Evolutionary conservation across 2,888 invertebrate species (phyloP).

Genomic region (Cryptosula pallasiana): DNA sequence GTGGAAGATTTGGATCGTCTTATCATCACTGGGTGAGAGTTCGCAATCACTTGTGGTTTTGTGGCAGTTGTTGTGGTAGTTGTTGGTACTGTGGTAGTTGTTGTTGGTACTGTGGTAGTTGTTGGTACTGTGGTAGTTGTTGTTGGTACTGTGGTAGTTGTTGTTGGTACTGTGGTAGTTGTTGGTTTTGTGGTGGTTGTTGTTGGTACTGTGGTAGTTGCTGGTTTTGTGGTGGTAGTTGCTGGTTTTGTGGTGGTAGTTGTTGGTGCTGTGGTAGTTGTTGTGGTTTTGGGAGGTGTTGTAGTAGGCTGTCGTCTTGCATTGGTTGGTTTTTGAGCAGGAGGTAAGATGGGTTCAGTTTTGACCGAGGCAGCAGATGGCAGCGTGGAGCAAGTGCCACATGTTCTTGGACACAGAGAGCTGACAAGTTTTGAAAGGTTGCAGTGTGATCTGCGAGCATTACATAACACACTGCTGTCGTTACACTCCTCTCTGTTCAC

Average conservation of each 20-base stretch:
- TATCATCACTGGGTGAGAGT: neutral
- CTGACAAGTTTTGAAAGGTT: neutral
- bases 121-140: neutral
- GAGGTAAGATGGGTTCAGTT: too few relatives aligned
- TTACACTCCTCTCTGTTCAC: neutral
- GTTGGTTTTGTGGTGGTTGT: neutral
- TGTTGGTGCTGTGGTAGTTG: neutral
- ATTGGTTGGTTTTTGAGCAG: neutral
- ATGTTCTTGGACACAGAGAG: neutral
- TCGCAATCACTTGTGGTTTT: neutral
- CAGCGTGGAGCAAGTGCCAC: neutral
- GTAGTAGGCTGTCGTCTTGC: neutral
- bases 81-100: neutral
- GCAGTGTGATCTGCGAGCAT: neutral
- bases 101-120: neutral
- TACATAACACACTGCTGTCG: neutral
- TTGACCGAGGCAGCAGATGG: neutral
- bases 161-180: neutral
- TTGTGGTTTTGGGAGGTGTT: neutral
- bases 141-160: neutral
- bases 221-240: neutral
- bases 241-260: neutral
- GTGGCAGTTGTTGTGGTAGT: neutral
- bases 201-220: too few relatives aligned
- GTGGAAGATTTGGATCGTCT: neutral